Evolutionary conservation across 1,140 invertebrate species (phyloP), one percentile per base, ranked within the genome.

Genomic region (Sinonovacula constricta): DNA sequence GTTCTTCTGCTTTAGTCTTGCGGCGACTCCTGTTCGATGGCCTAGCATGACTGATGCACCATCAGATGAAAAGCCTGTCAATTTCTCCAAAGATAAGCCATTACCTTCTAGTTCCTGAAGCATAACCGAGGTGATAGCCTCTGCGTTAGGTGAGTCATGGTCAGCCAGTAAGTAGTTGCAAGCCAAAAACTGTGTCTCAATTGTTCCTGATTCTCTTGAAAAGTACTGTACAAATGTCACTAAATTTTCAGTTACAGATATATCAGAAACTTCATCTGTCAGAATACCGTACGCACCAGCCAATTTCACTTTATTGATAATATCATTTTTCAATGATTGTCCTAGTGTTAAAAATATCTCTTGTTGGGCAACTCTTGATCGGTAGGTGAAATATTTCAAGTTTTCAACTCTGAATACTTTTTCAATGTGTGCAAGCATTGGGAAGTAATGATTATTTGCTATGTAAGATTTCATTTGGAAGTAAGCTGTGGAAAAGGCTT

Each of bases 11-110:
- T 24, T 45, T 10, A 67, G 39, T 51, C n/a, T 24, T 49, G 63
- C 31, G 30, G 63, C 34, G 7, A 69, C 67, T n/a, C 67, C 67
- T 33, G 3, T 28, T 28, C 31, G 53, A n/a, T 69, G 53, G 2
- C 67, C 67, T 3, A 56, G 4, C 67, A 69, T 69, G 14, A 69
- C 67, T 54, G 49, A 31, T 14, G 67, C 67, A 51, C 67, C 67
- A n/a, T 69, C 67, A n/a, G 36, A 69, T 1, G 24, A 26, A 56
- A 69, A 69, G 2, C 49, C 67, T 12, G 49, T 49, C 30, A 69
- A 3, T 24, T 69, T 69, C n/a, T 34, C 45, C 14, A 57, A 22
- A 28, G 7, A 7, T 12, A 57, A 22, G 18, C 54, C 54, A 28
- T 22, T 57, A 12, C 54, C 26, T 24, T 57, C 10, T 10, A 57